Base-by-base conservation (phyloP, 2,888 invertebrate species). In the Melanostoma mellinum region DNA sequence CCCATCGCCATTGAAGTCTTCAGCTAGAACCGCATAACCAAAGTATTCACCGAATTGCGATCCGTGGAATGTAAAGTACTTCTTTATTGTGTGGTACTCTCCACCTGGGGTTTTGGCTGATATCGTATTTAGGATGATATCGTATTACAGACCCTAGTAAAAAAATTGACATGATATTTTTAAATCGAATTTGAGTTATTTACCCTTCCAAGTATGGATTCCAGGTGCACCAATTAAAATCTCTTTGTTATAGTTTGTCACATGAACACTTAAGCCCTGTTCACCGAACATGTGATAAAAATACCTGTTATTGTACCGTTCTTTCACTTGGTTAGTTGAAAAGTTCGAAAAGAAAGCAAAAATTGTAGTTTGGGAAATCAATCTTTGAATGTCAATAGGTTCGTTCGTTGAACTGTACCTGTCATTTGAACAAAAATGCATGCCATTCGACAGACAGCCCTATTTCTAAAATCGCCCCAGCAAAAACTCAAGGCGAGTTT, bases 1-100 rank as follows among this genome's bases (percentile, higher is more conserved):
- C 0, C 91, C 92, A 87, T 94, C 94, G 10, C 89, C 90, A 88
- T 94, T 93, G 4, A 94, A 86, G 88, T 94, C 94, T 9, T 92
- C 92, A 0, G 92, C 92, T 9, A 93, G 89, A 20, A 94, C 79
- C 9, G 93, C 87, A 4, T 92, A 92, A 0, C 94, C 94, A 87
- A 94, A 94, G 88, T 93, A 94, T 87, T 93, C 93, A 0, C 94
- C 94, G 73, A 92, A 87, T 80, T 92, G 91, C 3, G 87, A 79
- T 0, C 93, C 93, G 6, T 44, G 10, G 60, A 87, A 87, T 35
- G 76, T 77, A 33, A 67, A 55, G 50, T 77, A 85, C 8, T 85
- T 86, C 35, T 80, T 65, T 30, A 32, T 50, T 6, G 56, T 63
- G 10, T 71, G 55, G 8, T 50, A 53, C 53, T 35, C 44, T n/a